phyloP scores from a whole-genome alignment of 2,797 vertebrate genomes.

The Periparus ater region DNA sequence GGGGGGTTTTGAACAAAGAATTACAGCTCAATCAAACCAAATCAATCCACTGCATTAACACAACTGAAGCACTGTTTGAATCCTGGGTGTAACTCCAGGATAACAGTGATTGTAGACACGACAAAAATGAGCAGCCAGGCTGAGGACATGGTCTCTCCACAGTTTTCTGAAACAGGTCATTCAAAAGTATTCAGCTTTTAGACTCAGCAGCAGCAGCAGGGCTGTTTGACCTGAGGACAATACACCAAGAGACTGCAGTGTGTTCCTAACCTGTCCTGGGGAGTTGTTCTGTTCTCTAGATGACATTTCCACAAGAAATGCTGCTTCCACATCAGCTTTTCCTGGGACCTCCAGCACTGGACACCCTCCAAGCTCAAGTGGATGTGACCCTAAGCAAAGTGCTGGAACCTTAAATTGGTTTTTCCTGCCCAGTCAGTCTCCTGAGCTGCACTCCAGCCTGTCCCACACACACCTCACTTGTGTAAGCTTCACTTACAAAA shows the following conservation, averaged over 20 bases:
- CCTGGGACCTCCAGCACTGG: not conserved
- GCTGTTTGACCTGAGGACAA: accelerated
- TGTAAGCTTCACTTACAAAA: not conserved
- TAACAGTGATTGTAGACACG: not conserved
- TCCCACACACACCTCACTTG: not conserved
- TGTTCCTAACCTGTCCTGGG: not conserved
- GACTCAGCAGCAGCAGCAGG: not conserved
- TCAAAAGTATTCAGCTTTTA: not conserved
- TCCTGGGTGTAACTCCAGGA: not conserved
- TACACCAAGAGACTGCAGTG: accelerated
- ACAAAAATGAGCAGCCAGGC: not conserved
- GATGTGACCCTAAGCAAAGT: accelerated
- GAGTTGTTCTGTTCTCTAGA: accelerated
- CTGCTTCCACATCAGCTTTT: not conserved
- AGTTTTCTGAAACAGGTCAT: not conserved
- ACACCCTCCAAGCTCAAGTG: not conserved
- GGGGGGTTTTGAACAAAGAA: not conserved
- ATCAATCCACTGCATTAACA: not conserved
- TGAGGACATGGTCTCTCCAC: not conserved
- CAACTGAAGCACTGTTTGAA: not conserved
- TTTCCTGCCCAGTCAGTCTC: not conserved
- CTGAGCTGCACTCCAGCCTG: not conserved
- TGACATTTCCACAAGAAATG: not conserved
- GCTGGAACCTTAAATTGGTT: not conserved
- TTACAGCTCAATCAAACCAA: not conserved